Base-by-base conservation (phyloP, 2,888 invertebrate genomes). In the Aleiodes leptofemur region DNA sequence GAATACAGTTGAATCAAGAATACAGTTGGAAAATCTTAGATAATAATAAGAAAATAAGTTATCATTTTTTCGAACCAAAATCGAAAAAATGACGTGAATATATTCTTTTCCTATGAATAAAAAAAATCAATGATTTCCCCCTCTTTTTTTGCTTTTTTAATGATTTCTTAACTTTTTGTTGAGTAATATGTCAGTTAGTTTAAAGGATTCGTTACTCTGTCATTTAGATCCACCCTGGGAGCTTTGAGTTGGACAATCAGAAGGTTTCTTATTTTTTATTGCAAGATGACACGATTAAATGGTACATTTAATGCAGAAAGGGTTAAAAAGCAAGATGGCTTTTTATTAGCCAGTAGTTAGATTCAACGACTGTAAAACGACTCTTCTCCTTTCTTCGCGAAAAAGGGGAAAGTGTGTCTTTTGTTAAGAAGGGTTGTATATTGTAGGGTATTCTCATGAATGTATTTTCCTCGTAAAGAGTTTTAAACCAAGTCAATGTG, bases 351-450 rank as follows among this genome's bases (percentile, higher is more conserved):
- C 82, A 80, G 84, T 84, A 86, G 86, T 88, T 86, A 86, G 86
- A 86, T 82, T 87, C 86, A 89, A 88, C 85, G 89, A 84, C 89
- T 89, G 87, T 88, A 86, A 88, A 89, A 89, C 83, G 87, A 85
- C 82, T 77, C 76, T 77, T 80, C 74, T 75, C 51, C 69, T 61
- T 72, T 68, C 48, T 69, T 72, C 23, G 57, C 14, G 38, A 38
- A 50, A 55, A 31, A 76, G 72, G 74, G 66, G 75, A 72, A 74
- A 68, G 64, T 43, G 43, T 9, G 43, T 16, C 43, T 64, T 11
- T 14, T 64, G 8, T 16, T 14, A 64, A 9, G 8, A 8, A 61
- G 69, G 61, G 72, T 38, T 68, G 51, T n/a, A 55, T 48, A 64
- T 61, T 53, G 23, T 61, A 48, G 69, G 57, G 50, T 74, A 61